Conservation (phyloP, 2,888 invertebrate genomes). For the Ormyrus thymus region DNA sequence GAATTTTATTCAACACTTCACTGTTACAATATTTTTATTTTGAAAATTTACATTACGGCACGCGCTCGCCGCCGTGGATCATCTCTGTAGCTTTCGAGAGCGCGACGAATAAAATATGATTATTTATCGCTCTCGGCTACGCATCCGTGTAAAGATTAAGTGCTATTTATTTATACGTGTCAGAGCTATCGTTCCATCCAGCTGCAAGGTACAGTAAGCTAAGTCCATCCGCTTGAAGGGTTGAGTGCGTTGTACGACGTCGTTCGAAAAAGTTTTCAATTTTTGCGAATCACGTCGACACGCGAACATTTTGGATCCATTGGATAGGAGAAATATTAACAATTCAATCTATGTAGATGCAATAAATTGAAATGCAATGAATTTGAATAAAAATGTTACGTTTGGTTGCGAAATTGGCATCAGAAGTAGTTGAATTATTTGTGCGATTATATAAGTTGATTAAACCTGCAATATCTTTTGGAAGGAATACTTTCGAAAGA, state of each 20-base stretch:
- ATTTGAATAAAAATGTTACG: slow-evolving; percentile 33
- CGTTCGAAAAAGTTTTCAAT: not conserved
- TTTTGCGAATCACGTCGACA: not conserved
- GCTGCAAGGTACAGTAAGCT: slow-evolving; percentile 16
- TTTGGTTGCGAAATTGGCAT: slow-evolving; percentile 41
- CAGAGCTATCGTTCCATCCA: slow-evolving; percentile 50
- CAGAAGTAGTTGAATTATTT: slow-evolving; percentile 6
- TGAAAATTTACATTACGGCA: slow-evolving; percentile 35
- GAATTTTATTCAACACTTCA: not conserved
- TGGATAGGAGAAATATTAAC: slow-evolving; percentile 36
- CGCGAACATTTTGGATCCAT: not conserved
- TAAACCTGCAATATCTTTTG: not conserved
- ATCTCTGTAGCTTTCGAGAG: slow-evolving; percentile 1
- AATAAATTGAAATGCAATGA: not conserved
- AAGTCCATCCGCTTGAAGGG: slow-evolving; percentile 31
- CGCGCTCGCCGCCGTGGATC: not conserved
- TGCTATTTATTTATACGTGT: slow-evolving; percentile 1
- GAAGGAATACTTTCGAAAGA: not conserved
- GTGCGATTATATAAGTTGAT: slow-evolving; percentile 31
- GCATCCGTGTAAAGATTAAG: slow-evolving; percentile 41
- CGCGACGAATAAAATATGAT: slow-evolving; percentile 7
- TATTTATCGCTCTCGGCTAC: slow-evolving; percentile 18
- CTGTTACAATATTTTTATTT: not conserved
- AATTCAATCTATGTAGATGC: not conserved
- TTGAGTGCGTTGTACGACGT: slow-evolving; percentile 14